phyloP scores from a whole-genome alignment of 2,797 vertebrate species.

The Cephalopachus bancanus region DNA sequence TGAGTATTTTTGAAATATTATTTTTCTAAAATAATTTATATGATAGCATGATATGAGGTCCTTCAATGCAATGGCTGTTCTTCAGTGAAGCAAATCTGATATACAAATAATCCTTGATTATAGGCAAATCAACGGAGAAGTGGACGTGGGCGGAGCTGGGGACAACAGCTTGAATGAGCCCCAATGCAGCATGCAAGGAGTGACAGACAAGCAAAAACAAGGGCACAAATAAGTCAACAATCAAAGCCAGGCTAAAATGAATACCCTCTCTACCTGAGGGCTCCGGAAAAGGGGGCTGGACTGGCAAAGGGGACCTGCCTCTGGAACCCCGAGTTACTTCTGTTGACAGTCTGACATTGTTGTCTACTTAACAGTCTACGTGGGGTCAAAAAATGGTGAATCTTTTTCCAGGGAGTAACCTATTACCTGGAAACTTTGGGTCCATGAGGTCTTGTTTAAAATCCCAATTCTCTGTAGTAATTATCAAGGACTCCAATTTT shows the following conservation, averaged over 20 bases:
- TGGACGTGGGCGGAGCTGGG: neutral
- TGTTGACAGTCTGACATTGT: neutral
- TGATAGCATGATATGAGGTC: neutral
- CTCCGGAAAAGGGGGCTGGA: neutral
- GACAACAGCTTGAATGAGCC: conserved; percentile 18
- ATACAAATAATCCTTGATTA: conserved; percentile 58
- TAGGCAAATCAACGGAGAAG: conserved; percentile 37
- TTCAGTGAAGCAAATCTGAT: conserved; percentile 28
- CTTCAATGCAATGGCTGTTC: conserved; percentile 15
- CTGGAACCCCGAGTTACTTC: neutral
- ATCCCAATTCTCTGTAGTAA: neutral
- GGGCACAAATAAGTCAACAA: neutral
- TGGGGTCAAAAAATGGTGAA: neutral
- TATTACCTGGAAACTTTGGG: neutral
- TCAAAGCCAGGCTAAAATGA: neutral
- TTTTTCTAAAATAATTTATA: conserved; percentile 28
- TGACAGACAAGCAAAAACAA: neutral
- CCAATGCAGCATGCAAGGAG: neutral
- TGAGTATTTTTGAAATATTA: conserved; percentile 14
- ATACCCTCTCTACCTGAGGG: neutral
- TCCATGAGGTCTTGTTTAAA: conserved; percentile 8
- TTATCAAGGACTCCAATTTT: neutral
- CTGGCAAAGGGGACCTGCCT: neutral
- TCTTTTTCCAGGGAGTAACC: neutral
- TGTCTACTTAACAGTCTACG: neutral